A percentile compares a stretch with the other conserved stretches of the same genome.
These are phyloP conservation scores for Phaonia tiefii DNA, from an alignment of 2,888 invertebrate species.

Conservation along the genomic window DNA sequence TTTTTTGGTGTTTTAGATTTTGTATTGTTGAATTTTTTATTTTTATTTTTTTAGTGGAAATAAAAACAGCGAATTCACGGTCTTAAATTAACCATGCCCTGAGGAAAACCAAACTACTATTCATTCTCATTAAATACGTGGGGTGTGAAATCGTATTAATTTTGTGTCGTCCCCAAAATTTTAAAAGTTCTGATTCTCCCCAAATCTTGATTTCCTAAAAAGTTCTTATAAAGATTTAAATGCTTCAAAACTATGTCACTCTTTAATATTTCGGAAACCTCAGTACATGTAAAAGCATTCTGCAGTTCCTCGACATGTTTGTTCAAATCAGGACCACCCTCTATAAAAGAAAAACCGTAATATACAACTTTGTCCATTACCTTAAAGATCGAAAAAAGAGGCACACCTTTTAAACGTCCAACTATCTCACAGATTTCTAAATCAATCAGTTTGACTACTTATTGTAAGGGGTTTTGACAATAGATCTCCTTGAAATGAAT, in stretches of 20 bases:
- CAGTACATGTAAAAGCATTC: slow-evolving; percentile 21
- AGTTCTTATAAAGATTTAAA: neutral
- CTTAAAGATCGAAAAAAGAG: neutral
- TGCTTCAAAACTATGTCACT: slow-evolving; percentile 29
- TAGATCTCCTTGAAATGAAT: neutral
- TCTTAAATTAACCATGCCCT: slow-evolving; percentile 16
- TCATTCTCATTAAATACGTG: neutral
- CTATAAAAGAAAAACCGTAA: too few species aligned
- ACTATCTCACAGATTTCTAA: slow-evolving; percentile 23
- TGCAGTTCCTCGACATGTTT: slow-evolving; percentile 16
- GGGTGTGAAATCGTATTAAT: neutral
- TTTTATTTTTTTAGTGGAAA: too few species aligned
- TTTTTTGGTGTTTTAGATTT: too few species aligned
- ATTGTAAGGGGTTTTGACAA: neutral
- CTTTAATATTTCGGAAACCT: slow-evolving; percentile 32
- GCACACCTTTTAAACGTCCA: slow-evolving; percentile 8
- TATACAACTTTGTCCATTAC: slow-evolving; percentile 18
- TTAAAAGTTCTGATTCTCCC: neutral
- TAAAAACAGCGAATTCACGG: too few species aligned
- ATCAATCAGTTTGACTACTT: slow-evolving; percentile 42
- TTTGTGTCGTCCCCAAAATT: slow-evolving; percentile 25
- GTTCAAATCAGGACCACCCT: neutral
- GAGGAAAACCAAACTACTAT: slow-evolving; percentile 27
- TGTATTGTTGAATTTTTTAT: too few species aligned
- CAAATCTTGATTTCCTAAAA: neutral